Percentiles rank a stretch among this genome's conserved stretches.
Evolutionary conservation across 92 coral and sea anemone genomes (phyloP).

Genomic region (Epizoanthus fatuus): DNA sequence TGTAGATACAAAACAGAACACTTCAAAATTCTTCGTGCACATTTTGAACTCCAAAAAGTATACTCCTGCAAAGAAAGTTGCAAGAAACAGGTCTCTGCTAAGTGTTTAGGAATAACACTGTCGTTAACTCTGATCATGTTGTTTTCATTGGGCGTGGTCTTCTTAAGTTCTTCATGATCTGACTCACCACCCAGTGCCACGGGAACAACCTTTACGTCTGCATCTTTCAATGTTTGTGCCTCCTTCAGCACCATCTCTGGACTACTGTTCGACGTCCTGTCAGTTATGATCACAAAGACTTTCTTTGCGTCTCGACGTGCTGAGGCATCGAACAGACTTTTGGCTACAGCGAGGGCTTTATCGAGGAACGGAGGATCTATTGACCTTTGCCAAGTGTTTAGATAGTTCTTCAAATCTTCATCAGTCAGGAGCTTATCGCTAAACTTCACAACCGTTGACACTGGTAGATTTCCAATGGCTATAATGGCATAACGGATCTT

Average conservation of each 20-base stretch:
- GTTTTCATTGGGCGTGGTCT: slow-evolving; percentile 64
- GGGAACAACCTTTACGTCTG: slow-evolving; percentile 80
- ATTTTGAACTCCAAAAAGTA: neutral
- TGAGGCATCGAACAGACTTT: slow-evolving; percentile 69
- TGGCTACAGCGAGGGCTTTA: slow-evolving; percentile 75
- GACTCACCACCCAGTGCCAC: slow-evolving; percentile 83
- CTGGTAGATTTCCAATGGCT: slow-evolving; percentile 23
- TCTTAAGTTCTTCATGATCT: slow-evolving; percentile 64
- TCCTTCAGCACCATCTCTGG: slow-evolving; percentile 51
- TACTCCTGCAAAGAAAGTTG: neutral
- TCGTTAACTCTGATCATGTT: slow-evolving; percentile 44
- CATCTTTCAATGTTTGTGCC: slow-evolving; percentile 74
- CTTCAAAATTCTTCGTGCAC: neutral
- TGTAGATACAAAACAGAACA: neutral
- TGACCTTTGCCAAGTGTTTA: neutral
- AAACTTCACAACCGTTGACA: slow-evolving; percentile 7
- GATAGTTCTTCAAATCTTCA: slow-evolving; percentile 1
- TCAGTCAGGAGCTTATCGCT: slow-evolving; percentile 20
- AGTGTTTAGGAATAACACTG: neutral
- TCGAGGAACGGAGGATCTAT: slow-evolving; percentile 57
- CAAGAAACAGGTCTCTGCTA: slow-evolving; percentile 54
- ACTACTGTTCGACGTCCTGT: slow-evolving; percentile 71
- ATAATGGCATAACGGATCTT: slow-evolving; percentile 33
- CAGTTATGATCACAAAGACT: slow-evolving; percentile 86
- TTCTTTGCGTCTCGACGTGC: slow-evolving; percentile 36